Base-by-base conservation (phyloP, 1,140 invertebrate genomes). In the Trichoplusia ni region DNA sequence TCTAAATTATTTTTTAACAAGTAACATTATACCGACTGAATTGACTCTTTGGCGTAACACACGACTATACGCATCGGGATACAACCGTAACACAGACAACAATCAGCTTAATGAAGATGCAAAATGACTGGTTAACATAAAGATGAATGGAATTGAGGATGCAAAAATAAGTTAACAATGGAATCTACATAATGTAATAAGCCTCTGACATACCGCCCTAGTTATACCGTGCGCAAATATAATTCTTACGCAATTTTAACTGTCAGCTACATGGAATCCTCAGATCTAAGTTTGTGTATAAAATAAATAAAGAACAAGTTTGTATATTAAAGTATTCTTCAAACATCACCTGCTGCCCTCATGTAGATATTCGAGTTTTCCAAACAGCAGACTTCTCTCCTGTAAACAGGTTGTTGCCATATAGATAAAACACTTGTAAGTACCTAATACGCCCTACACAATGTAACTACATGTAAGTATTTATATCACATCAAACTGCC, bases 281-380 rank as follows among this genome's bases (percentile, higher is more conserved):
- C 84, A 89, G 86, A 86, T 89, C 84, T 84, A 83, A 70, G 54
- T 63, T 72, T 64, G 75, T 38, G 66, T 73, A 75, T 68, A 73
- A 73, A 77, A 78, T 79, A 79, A 79, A 81, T 79, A 81, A 73
- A 59, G 65, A 40, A 71, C 62, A 71, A 40, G 49, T 67, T 29
- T 64, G 47, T 40, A 25, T 42, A 63, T 14, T 54, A 61, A 38
- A 38, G 38, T 25, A 46, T 56, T 59, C 54, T 56, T 63, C 38
- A 35, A 38, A 58, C 54, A 46, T 40, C 27, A 31, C 33, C 68
- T 77, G 59, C 73, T 73, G 73, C 46, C 76, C 75, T 88, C 85
- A 90, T 67, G 87, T 90, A 21, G 87, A 90, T 87, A 90, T 90
- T 88, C 87, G 81, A 84, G 87, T 90, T 81, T 86, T 88, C 87